Base-by-base conservation (phyloP, 1,140 invertebrate genomes). In the Drosophila repleta region DNA sequence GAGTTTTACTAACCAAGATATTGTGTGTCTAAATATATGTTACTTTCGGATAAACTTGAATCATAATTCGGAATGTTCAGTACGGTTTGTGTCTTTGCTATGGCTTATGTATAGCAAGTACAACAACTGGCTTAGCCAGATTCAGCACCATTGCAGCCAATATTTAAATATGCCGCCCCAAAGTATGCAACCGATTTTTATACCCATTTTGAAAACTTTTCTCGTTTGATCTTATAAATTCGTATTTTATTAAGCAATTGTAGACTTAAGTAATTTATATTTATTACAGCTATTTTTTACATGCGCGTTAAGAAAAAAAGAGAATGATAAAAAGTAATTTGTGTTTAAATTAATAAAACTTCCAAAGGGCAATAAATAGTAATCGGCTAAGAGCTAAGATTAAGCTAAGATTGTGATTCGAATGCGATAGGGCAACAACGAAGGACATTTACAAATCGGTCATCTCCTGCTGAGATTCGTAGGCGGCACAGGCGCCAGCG, bases 391-490 rank as follows among this genome's bases (percentile, higher is more conserved):
- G 52, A 61, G 37, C 66, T 85, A 81, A 32, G 43, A 53, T 61
- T 52, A 45, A 49, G 15, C 49, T 60, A 76, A 48, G 35, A 45
- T 81, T 66, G 70, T 45, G 66, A 75, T 85, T 85, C 63, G 74
- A 78, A 78, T 68, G 63, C 57, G 57, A 76, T 62, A 76, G n/a
- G n/a, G n/a, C 57, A 82, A 79, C 73, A 76, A 78, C 48, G 73
- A 65, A 49, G 51, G 71, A 67, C 64, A 87, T 85, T 87, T 91
- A 91, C 82, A 91, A 81, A 82, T 91, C 90, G 55, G 90, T 91
- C 57, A 90, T 91, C 85, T 91, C 90, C 37, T 90, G 83, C 39
- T 91, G 90, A 87, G 85, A 90, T 82, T 91, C 90, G 46, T 88
- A 88, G 29, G 60, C 46, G 37, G 71, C 72, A 29, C 63, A 72